These are phyloP conservation scores for Pampusana beccarii DNA, from an alignment of 2,113 vertebrate genomes.

Conservation along the genomic window DNA sequence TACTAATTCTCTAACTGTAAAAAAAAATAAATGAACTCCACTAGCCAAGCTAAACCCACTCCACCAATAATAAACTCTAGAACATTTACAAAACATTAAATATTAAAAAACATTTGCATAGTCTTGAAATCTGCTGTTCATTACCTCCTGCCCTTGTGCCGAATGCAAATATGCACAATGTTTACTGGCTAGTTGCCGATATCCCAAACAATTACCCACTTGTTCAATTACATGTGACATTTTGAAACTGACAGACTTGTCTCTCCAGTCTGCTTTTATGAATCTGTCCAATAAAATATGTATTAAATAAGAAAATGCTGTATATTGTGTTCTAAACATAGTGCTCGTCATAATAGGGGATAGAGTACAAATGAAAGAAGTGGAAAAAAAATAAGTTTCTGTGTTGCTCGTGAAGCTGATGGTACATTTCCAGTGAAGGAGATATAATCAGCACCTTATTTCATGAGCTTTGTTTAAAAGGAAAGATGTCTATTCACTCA, in stretches of 20 bases:
- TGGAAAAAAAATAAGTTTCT: not conserved
- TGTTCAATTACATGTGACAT: conserved; percentile 33
- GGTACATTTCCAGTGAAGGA: not conserved
- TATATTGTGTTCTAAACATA: conserved; percentile 33
- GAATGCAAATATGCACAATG: conserved; percentile 13
- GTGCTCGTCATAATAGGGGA: not conserved
- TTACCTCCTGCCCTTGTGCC: not conserved
- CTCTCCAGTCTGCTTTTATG: not conserved
- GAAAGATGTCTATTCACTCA: not conserved
- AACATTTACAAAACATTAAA: not conserved
- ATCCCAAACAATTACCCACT: conserved; percentile 28
- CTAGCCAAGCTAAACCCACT: not conserved
- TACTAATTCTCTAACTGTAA: not conserved
- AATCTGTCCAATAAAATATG: conserved; percentile 15
- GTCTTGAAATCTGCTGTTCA: not conserved
- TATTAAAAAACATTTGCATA: not conserved
- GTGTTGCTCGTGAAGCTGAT: not conserved
- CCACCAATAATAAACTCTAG: not conserved
- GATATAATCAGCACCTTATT: not conserved
- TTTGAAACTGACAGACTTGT: conserved; percentile 32
- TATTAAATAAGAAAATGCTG: conserved; percentile 58
- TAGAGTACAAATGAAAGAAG: not conserved
- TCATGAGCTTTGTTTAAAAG: not conserved
- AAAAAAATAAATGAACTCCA: not conserved
- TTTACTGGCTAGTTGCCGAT: not conserved